These are phyloP conservation scores for Scaptomyza polygonia DNA, from an alignment of 2,888 invertebrate genomes.

Conservation along the genomic window DNA sequence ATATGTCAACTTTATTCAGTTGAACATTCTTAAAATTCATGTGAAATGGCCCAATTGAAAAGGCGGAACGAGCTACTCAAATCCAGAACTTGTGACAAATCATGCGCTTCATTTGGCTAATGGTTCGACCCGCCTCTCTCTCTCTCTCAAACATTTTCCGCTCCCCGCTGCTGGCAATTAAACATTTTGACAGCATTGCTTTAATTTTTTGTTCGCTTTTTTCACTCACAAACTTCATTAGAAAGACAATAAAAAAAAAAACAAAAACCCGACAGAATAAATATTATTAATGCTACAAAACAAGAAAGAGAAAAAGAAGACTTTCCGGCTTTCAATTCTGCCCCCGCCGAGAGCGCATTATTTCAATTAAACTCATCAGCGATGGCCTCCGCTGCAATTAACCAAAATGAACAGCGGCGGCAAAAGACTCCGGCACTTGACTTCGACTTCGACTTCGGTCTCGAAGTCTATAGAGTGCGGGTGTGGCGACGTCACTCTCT, in stretches of 20 bases:
- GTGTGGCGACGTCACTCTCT: slow-evolving; percentile 37
- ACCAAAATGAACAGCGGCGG: slow-evolving; percentile 38
- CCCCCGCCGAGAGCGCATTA: slow-evolving; percentile 65
- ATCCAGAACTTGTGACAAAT: slow-evolving; percentile 62
- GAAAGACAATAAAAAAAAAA: too few relatives aligned
- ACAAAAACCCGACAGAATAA: slow-evolving; percentile 25
- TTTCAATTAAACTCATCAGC: slow-evolving; percentile 80
- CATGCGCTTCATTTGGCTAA: slow-evolving; percentile 71
- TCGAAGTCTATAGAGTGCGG: slow-evolving; percentile 44
- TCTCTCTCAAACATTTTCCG: slow-evolving; percentile 8
- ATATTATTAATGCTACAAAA: slow-evolving; percentile 72
- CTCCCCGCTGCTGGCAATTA: slow-evolving; percentile 59
- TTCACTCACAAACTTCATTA: slow-evolving; percentile 64
- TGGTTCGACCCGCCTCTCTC: slow-evolving; percentile 20
- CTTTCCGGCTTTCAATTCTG: slow-evolving; percentile 49
- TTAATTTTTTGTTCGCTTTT: slow-evolving; percentile 32
- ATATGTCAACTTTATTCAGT: not conserved
- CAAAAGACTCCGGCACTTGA: slow-evolving; percentile 67
- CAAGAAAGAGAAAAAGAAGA: slow-evolving; percentile 33
- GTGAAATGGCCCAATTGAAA: slow-evolving; percentile 41
- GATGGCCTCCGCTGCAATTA: slow-evolving; percentile 72
- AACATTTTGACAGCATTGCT: slow-evolving; percentile 59
- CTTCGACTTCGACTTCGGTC: slow-evolving; percentile 36
- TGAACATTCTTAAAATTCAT: slow-evolving; percentile 1
- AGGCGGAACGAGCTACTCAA: slow-evolving; percentile 27